Conservation (phyloP, 35 echinoderm and acorn worm genomes). For the Strongylocentrotus purpuratus region DNA sequence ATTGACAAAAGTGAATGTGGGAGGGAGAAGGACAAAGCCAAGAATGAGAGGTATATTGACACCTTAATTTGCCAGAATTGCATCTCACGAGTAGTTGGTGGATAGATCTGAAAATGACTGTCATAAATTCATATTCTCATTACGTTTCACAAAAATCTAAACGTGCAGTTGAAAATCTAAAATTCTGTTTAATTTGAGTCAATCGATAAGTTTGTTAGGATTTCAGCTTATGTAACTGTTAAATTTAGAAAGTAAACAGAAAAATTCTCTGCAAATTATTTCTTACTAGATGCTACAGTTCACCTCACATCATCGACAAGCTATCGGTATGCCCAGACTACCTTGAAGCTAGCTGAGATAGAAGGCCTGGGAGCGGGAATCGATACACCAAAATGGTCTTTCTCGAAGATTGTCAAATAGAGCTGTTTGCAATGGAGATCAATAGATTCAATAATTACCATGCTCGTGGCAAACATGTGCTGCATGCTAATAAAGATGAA, state of each 20-base stretch:
- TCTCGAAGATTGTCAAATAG: background rate
- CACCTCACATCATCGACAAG: background rate
- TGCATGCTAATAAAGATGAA: background rate
- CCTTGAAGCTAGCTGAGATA: background rate
- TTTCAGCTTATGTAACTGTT: background rate
- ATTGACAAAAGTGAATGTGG: too few relatives aligned
- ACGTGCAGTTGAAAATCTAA: too few relatives aligned
- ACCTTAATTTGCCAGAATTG: too few relatives aligned
- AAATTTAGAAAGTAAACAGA: background rate
- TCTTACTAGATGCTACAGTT: background rate
- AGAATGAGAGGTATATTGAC: too few relatives aligned
- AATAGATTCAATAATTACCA: conserved; percentile 14
- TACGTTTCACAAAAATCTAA: too few relatives aligned
- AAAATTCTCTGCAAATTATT: background rate
- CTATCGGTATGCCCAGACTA: background rate
- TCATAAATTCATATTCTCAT: too few relatives aligned
- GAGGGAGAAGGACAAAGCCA: too few relatives aligned
- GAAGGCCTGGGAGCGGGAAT: background rate
- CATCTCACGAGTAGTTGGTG: too few relatives aligned
- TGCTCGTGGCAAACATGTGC: background rate
- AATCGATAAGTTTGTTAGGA: too few relatives aligned
- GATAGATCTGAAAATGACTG: too few relatives aligned
- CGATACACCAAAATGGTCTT: conserved; percentile 10
- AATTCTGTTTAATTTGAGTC: too few relatives aligned
- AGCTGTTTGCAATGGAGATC: conserved; percentile 2